Conservation (phyloP, 2,888 invertebrate species). For the Nemapogon koenigi region DNA sequence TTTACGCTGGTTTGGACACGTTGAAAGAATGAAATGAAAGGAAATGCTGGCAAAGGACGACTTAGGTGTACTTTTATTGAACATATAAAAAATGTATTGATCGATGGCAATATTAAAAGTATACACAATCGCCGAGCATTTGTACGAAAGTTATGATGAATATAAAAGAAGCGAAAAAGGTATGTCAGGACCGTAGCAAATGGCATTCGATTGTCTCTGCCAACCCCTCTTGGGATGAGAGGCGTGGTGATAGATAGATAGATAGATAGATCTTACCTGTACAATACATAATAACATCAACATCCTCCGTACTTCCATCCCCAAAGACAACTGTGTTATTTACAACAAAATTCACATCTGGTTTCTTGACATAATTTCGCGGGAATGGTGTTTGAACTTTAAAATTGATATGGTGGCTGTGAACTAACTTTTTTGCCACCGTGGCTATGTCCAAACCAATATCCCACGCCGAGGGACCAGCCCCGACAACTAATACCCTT, state of each 20-base stretch:
- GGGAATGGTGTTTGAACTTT: conserved; percentile 48
- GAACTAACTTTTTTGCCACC: conserved; percentile 42
- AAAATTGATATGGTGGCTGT: conserved; percentile 56
- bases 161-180: too few species aligned
- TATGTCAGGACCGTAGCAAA: too few species aligned
- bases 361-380: conserved; percentile 51
- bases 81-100: too few species aligned
- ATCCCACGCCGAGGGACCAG: conserved; percentile 77
- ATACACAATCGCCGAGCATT: too few species aligned
- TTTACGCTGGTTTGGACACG: too few species aligned
- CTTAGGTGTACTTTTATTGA: too few species aligned
- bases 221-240: too few species aligned
- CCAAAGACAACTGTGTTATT: conserved; percentile 61
- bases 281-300: conserved; percentile 75
- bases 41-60: too few species aligned
- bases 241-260: background rate
- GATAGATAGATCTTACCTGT: conserved; percentile 57
- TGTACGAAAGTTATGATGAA: too few species aligned
- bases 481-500: conserved; percentile 72
- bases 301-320: conserved; percentile 64
- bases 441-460: conserved; percentile 68
- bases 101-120: too few species aligned
- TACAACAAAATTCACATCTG: conserved; percentile 54
- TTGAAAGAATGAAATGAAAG: too few species aligned
- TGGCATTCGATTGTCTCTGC: too few species aligned